phyloP scores from a whole-genome alignment of 64 coral and sea anemone species.

The Montipora capricornis region DNA sequence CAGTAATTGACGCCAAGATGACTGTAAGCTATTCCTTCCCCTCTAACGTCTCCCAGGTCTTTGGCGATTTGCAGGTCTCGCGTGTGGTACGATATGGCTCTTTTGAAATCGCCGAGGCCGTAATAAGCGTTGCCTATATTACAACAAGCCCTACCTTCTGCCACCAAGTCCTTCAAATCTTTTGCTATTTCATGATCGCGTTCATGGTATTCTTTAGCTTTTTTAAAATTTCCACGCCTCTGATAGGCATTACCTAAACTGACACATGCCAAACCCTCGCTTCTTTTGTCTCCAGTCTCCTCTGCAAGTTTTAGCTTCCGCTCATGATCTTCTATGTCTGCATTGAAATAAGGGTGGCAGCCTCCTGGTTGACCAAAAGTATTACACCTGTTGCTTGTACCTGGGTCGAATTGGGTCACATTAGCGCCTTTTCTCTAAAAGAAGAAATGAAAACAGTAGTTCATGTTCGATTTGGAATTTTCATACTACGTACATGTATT shows the following conservation, averaged over 20 bases:
- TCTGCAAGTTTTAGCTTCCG: background rate
- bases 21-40: conserved; percentile 5
- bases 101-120: conserved; percentile 23
- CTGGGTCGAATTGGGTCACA: background rate
- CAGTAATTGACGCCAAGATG: background rate
- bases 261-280: background rate
- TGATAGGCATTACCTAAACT: background rate
- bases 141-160: background rate
- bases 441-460: background rate
- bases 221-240: background rate
- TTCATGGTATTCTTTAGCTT: background rate
- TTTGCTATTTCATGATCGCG: background rate
- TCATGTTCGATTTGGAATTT: background rate
- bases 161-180: background rate
- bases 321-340: background rate
- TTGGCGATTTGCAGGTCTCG: background rate
- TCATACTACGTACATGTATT: no score
- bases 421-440: background rate
- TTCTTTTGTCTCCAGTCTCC: background rate
- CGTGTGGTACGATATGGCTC: conserved; percentile 8
- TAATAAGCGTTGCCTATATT: background rate
- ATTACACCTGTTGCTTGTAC: background rate
- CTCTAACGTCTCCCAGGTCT: conserved; percentile 5
- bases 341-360: background rate
- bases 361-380: background rate